Evolutionary conservation across 2,113 vertebrate genomes (phyloP).

Genomic region (Trematocara nigrifrons): DNA sequence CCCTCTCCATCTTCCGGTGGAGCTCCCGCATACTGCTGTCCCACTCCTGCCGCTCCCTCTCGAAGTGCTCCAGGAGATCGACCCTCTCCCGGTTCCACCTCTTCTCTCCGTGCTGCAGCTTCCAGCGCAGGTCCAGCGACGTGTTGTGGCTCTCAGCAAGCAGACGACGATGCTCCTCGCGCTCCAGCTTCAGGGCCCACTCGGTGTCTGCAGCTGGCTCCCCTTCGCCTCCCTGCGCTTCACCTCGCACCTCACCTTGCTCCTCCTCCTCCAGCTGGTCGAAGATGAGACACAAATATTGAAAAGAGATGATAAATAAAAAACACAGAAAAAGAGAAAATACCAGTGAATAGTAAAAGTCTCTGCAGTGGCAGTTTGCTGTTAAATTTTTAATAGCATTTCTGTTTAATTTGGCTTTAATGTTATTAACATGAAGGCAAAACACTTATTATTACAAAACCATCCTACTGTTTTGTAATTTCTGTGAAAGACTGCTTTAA

Average conservation of each 20-base stretch:
- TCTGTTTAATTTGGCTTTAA: background rate
- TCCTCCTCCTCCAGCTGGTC: conserved; percentile 54
- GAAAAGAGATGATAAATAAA: background rate
- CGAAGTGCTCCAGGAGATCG: conserved; percentile 83
- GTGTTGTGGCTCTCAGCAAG: conserved; percentile 84
- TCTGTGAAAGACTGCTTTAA: background rate
- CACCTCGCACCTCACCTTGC: background rate
- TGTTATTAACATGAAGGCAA: background rate
- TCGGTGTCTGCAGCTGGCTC: conserved; percentile 30
- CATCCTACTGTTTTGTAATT: background rate
- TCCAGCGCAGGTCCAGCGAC: conserved; percentile 89
- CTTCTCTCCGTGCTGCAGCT: conserved; percentile 87
- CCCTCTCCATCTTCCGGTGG: conserved; percentile 82
- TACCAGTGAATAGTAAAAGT: background rate
- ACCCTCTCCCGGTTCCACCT: conserved; percentile 85
- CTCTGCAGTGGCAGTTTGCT: background rate
- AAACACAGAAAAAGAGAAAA: background rate
- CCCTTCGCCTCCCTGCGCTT: conserved; percentile 32
- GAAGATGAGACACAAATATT: background rate
- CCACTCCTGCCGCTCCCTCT: conserved; percentile 84
- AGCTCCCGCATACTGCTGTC: conserved; percentile 82
- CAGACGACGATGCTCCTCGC: conserved; percentile 84
- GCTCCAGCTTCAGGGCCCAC: conserved; percentile 73
- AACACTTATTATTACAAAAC: background rate
- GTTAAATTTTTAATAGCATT: fast-evolving